Evolutionary conservation across 2,888 invertebrate species (phyloP), one percentile per base, ranked within the genome.

Genomic region (Caenorhabditis sp.): DNA sequence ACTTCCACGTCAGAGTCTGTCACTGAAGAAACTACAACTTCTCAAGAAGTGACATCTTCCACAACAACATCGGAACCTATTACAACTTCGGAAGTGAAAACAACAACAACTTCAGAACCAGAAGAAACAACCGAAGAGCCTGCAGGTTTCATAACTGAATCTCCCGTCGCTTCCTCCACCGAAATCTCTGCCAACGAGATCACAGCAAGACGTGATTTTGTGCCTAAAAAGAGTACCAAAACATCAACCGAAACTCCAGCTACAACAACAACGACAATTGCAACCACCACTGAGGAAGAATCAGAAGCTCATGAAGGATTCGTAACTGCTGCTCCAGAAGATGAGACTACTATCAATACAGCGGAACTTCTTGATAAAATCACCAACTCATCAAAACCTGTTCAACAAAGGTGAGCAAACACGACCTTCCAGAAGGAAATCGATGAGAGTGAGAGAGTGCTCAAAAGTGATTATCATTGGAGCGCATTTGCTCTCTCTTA

Each of bases 281-380:
- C 60, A 12, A 36, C 6, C 5, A 36, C 57, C 19, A 36, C 36
- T 31, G 36, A 58, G n/a, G n/a, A n/a, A n/a, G n/a, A n/a, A n/a
- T n/a, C n/a, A 27, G 36, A 19, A 36, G 36, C 2, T 58, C 5
- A 31, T 36, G 59, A 59, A 49, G 37, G 58, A 10, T 72, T 72
- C 53, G 64, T 72, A 0, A 72, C 71, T 24, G 71, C 54, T 2
- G 64, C 71, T 5, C 66, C 71, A 37, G 57, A 67, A 36, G 71
- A 72, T 43, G 71, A 68, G 10, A 69, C 66, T 4, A 74, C 74
- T 4, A 50, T 69, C n/a, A 63, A 57, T 53, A 74, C 74, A 1
- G 5, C 51, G 1, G 69, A 74, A 21, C 31, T 74, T n/a, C 27
- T 74, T 0, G 58, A 59, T 3, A 74, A 74, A 24, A 74, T 74